phyloP scores from a whole-genome alignment of 1,140 invertebrate species.

The Pseudobourletiella spinata region DNA sequence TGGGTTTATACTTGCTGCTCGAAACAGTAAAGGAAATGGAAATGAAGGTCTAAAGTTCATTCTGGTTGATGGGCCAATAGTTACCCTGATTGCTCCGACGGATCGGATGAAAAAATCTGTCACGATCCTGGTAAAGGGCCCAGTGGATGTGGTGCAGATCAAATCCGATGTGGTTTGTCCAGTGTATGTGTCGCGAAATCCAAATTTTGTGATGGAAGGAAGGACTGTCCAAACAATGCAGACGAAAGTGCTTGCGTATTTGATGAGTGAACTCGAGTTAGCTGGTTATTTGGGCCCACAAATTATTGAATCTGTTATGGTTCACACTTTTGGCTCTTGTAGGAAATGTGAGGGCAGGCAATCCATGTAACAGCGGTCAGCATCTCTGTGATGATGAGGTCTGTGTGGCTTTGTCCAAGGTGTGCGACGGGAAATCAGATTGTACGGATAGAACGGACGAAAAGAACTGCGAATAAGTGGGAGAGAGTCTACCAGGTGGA shows the following conservation, averaged over 20 bases:
- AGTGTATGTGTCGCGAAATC: slow-evolving; percentile 56
- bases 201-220: slow-evolving; percentile 56
- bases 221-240: slow-evolving; percentile 66
- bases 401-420: slow-evolving; percentile 49
- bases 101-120: slow-evolving; percentile 53
- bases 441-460: slow-evolving; percentile 68
- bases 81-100: slow-evolving; percentile 50
- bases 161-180: slow-evolving; percentile 62
- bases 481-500: slow-evolving; percentile 47
- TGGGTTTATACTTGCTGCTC: neutral
- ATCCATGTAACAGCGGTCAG: slow-evolving; percentile 46
- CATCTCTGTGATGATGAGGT: slow-evolving; percentile 52
- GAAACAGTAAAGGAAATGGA: too few relatives aligned
- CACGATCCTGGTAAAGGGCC: slow-evolving; percentile 23
- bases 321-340: neutral
- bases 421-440: slow-evolving; percentile 58
- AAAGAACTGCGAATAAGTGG: slow-evolving; percentile 48
- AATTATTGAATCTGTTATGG: too few relatives aligned
- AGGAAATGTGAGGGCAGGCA: neutral
- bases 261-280: neutral
- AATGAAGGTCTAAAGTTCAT: too few relatives aligned
- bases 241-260: slow-evolving; percentile 52
- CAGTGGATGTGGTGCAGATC: slow-evolving; percentile 50
- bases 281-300: too few relatives aligned
- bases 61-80: too few relatives aligned